Percentiles rank a stretch among this genome's conserved stretches.
Conservation (phyloP, 2,888 invertebrate genomes). For the Drosophila vallismaia region DNA sequence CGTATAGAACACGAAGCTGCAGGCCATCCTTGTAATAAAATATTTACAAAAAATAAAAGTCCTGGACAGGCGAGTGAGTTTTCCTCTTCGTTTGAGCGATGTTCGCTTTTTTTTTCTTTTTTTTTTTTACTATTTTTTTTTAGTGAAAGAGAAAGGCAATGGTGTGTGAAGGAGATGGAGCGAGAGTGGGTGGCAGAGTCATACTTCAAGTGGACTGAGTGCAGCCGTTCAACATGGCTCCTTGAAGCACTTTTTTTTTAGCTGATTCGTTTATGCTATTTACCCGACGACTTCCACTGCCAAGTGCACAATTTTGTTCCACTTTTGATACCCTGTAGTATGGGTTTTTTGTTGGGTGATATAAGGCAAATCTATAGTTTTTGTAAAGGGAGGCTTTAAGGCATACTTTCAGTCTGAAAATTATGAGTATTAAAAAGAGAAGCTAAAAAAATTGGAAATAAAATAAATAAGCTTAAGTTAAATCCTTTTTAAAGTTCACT, state of each 20-base stretch:
- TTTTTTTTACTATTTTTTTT: background rate
- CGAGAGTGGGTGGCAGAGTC: slow-evolving; percentile 4
- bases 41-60: slow-evolving; percentile 45
- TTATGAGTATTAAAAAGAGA: background rate
- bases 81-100: slow-evolving; percentile 12
- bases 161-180: background rate
- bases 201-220: slow-evolving; percentile 40
- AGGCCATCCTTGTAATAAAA: slow-evolving; percentile 34
- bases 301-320: slow-evolving; percentile 25
- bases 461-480: background rate
- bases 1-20: slow-evolving; percentile 1
- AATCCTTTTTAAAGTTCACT: too few relatives aligned
- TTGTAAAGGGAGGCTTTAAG: background rate
- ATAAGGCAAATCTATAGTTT: too few relatives aligned
- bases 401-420: background rate
- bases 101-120: background rate
- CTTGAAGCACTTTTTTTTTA: slow-evolving; percentile 22
- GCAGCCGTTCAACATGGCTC: slow-evolving; percentile 41
- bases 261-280: slow-evolving; percentile 46
- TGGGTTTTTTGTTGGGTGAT: too few relatives aligned
- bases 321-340: slow-evolving; percentile 16
- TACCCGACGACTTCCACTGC: slow-evolving; percentile 26
- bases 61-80: slow-evolving; percentile 40
- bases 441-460: background rate
- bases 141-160: background rate